Base-by-base conservation (phyloP, 1,140 invertebrate species). In the Macrotrachela quadricornifera region DNA sequence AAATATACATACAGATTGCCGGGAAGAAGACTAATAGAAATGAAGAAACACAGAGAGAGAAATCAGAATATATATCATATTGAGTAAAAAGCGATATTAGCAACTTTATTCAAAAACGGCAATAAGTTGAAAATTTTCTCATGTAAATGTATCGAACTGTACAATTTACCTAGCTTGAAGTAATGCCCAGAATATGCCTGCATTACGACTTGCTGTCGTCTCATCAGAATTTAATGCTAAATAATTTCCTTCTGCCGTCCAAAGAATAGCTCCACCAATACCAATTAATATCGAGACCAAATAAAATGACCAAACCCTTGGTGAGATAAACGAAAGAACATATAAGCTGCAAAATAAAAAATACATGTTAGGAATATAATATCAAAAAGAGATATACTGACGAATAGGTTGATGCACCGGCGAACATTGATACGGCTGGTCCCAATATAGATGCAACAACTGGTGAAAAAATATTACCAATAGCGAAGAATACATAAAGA, bases 101-200 rank as follows among this genome's bases (percentile, higher is more conserved):
- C n/a, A n/a, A n/a, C 21, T 30, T 30, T 30, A 30, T 30, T 30
- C 8, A n/a, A n/a, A n/a, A n/a, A n/a, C n/a, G n/a, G n/a, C n/a
- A n/a, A n/a, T 30, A 30, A 4, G 21, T 4, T 4, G 21, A 30
- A 4, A 4, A 4, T 30, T 30, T 30, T 30, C 21, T 30, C 21
- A 30, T 30, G 8, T 8, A 30, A 30, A 30, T 4, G 8, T n/a
- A n/a, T n/a, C n/a, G n/a, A n/a, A n/a, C n/a, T n/a, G 8, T 30
- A 2, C 8, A 30, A 30, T 30, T 30, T 30, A 30, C 21, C 21
- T 85, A 60, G 77, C 79, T 66, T 94, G 87, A 41, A 92, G 73
- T 64, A 94, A 78, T 0, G 87, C 87, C 88, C 88, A 94, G 65
- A 95, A 95, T 17, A 95, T 73, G 18, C 87, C 86, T 18, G 85